Conservation (phyloP, 2,113 vertebrate species). For the Lanius collurio region DNA sequence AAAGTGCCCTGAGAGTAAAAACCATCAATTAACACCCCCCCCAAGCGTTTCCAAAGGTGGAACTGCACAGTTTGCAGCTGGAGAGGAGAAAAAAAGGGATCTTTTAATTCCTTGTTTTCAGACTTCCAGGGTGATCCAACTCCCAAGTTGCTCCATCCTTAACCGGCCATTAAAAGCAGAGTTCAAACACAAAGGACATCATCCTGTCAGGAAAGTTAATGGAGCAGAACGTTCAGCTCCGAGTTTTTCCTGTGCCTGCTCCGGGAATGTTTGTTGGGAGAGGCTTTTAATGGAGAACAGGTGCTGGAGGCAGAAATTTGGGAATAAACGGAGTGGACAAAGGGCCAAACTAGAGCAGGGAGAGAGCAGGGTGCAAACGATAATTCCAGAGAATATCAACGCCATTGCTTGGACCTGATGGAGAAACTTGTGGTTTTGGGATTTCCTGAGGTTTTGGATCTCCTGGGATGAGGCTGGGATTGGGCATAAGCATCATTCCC, state of each 20-base stretch:
- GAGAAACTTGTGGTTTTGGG: not conserved
- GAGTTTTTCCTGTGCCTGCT: not conserved
- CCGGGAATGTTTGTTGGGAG: not conserved
- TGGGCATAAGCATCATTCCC: not conserved
- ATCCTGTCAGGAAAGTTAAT: not conserved
- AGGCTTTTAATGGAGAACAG: conserved; percentile 43
- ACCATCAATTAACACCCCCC: not conserved
- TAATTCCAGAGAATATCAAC: not conserved
- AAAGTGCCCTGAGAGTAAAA: not conserved
- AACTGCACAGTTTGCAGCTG: not conserved
- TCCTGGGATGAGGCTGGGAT: not conserved
- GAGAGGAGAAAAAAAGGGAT: not conserved
- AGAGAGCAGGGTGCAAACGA: not conserved
- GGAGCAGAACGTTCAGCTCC: not conserved
- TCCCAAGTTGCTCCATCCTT: not conserved
- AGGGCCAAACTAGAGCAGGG: not conserved
- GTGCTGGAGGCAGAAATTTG: not conserved
- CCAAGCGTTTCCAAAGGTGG: not conserved
- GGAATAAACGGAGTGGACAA: not conserved
- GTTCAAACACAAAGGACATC: not conserved
- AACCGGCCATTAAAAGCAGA: not conserved
- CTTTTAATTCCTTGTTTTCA: not conserved
- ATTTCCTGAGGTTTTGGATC: not conserved
- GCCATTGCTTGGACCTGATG: not conserved
- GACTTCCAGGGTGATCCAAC: not conserved